Conservation (phyloP, 2,797 vertebrate genomes). For the Nannoperca obscura region DNA sequence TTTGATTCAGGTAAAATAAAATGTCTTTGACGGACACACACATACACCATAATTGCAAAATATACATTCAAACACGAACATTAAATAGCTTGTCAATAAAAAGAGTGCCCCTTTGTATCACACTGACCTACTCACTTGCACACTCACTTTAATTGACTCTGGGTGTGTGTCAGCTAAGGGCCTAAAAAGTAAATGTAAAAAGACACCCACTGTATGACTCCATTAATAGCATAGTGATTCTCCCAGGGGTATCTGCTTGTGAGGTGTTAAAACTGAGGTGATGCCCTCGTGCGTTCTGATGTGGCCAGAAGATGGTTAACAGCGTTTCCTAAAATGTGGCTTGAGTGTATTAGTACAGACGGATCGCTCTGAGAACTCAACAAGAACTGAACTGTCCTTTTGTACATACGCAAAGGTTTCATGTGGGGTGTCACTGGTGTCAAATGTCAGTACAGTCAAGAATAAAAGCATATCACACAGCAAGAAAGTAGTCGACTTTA, state of each 20-base stretch:
- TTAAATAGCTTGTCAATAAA: not conserved
- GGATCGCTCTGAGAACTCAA: not conserved
- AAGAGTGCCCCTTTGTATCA: not conserved
- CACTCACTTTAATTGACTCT: constrained; percentile 3
- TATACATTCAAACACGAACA: not conserved
- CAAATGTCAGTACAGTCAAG: constrained; percentile 32
- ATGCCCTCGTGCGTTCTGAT: not conserved
- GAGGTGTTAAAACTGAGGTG: constrained; percentile 4
- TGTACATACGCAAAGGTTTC: not conserved
- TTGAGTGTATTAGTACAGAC: not conserved
- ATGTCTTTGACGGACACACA: too few species aligned
- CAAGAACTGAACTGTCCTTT: not conserved
- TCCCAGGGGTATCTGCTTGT: not conserved
- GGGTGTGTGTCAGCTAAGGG: constrained; percentile 33
- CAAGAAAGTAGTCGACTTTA: not conserved
- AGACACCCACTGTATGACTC: constrained; percentile 38
- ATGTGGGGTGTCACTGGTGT: constrained; percentile 34
- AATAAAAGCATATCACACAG: constrained; percentile 13
- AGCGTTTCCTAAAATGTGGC: not conserved
- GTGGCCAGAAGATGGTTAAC: not conserved
- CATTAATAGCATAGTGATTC: constrained; percentile 31
- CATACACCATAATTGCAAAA: too few species aligned
- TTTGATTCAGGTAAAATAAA: not conserved
- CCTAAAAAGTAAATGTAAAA: constrained; percentile 55
- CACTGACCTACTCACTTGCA: not conserved